These are phyloP conservation scores for Rhodophaea formosa DNA, from an alignment of 2,888 invertebrate genomes.

Conservation along the genomic window DNA sequence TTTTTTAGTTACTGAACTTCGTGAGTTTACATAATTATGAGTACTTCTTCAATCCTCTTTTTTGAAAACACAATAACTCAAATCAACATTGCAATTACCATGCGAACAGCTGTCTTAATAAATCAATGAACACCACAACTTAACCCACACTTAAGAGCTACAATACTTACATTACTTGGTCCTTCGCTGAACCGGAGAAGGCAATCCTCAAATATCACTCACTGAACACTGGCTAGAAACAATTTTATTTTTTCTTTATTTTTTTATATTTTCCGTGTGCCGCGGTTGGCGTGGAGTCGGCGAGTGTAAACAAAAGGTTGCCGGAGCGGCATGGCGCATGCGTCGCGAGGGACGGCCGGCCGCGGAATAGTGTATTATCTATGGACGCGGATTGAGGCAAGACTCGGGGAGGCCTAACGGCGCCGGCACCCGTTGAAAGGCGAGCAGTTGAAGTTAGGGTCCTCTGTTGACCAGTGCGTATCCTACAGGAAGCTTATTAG, in stretches of 20 bases:
- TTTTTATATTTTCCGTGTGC: background rate
- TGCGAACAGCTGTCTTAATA: background rate
- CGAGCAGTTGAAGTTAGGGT: too few species aligned
- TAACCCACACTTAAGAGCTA: background rate
- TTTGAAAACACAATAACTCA: background rate
- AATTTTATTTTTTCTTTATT: background rate
- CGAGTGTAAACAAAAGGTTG: constrained; percentile 8
- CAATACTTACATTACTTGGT: constrained; percentile 3
- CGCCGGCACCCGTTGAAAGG: background rate
- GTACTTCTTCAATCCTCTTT: background rate
- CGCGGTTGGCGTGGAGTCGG: background rate
- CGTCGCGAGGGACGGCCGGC: constrained; percentile 37
- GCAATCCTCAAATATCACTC: background rate
- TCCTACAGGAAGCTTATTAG: too few species aligned
- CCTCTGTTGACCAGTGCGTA: too few species aligned
- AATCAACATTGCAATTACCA: constrained; percentile 2
- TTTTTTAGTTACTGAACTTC: too few species aligned
- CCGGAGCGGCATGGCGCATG: constrained; percentile 38
- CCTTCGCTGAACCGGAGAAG: background rate
- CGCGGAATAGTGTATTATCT: too few species aligned
- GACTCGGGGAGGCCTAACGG: background rate
- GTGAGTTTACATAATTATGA: too few species aligned
- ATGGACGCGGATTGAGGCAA: constrained; percentile 18
- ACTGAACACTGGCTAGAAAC: background rate
- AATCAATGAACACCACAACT: constrained; percentile 10